Evolutionary conservation across 2,888 invertebrate species (phyloP), one percentile per base, ranked within the genome.

Genomic region (Habroteleia sp.): DNA sequence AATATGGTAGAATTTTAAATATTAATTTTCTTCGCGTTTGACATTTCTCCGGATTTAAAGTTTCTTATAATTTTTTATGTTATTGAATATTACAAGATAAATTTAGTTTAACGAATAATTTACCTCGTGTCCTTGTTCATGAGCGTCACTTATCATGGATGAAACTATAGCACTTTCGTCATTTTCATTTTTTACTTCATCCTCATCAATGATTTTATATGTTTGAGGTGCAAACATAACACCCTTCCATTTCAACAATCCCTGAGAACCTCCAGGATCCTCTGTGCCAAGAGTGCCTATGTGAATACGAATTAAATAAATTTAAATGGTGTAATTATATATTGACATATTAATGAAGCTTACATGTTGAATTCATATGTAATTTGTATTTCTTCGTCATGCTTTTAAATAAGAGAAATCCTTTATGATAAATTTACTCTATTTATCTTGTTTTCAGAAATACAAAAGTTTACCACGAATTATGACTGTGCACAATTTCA

Each of bases 201-300:
- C 85, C 39, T 84, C 89, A 78, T 91, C 91, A 17, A 66, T 68
- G 27, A 50, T 56, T 79, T 91, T 91, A 37, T 66, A 72, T 23
- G 72, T 72, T 77, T 93, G 92, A 1, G 93, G 93, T 10, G 93
- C 93, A 82, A 94, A 91, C 77, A 93, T 92, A 39, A 93, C 92
- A 44, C 93, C 94, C 88, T 94, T 94, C 94, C 95, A 94, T 89
- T 94, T 95, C 81, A 93, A 91, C 81, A 94, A 89, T 46, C 92
- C 92, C 78, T 92, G 89, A 60, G 85, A 87, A 42, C 88, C 91
- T 10, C 85, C 91, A 87, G 89, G 86, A 74, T 89, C 89, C 14
- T 89, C 88, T 2, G 79, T 81, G 25, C 85, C 85, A 58, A 85
- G 76, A 80, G 85, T 85, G 37, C 87, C 86, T 88, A 14, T 11